These are phyloP conservation scores for Herpailurus yagouaroundi DNA, from an alignment of 2,113 vertebrate genomes.

Conservation along the genomic window DNA sequence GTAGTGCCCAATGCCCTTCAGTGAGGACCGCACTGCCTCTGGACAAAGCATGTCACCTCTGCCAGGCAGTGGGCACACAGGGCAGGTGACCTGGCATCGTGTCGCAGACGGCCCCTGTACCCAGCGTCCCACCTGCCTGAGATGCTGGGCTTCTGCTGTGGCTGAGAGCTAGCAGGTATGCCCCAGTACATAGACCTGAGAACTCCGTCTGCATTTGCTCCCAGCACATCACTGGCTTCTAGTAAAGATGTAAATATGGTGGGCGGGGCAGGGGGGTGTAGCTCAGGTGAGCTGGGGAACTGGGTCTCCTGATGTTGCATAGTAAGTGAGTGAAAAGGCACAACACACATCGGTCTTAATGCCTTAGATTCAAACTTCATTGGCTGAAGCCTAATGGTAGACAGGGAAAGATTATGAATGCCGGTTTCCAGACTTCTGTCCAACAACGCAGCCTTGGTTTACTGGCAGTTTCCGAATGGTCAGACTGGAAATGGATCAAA, in stretches of 20 bases:
- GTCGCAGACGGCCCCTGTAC: background rate
- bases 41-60: background rate
- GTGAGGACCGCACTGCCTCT: background rate
- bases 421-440: background rate
- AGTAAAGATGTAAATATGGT: background rate
- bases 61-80: background rate
- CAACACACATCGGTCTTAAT: background rate
- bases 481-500: constrained; percentile 41
- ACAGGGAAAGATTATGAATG: background rate
- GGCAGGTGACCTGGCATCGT: accelerated
- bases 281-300: background rate
- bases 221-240: background rate
- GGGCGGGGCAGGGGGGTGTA: no score
- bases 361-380: background rate
- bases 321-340: background rate
- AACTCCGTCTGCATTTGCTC: background rate
- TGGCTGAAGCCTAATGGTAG: background rate
- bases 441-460: background rate
- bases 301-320: background rate
- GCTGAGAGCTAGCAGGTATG: background rate
- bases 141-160: background rate
- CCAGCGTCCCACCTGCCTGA: background rate
- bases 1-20: background rate
- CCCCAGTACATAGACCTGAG: background rate
- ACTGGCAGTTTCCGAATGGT: background rate